Evolutionary conservation across 2,113 vertebrate species (phyloP), one percentile per base, ranked within the genome.

Genomic region (Elephantulus edwardii): DNA sequence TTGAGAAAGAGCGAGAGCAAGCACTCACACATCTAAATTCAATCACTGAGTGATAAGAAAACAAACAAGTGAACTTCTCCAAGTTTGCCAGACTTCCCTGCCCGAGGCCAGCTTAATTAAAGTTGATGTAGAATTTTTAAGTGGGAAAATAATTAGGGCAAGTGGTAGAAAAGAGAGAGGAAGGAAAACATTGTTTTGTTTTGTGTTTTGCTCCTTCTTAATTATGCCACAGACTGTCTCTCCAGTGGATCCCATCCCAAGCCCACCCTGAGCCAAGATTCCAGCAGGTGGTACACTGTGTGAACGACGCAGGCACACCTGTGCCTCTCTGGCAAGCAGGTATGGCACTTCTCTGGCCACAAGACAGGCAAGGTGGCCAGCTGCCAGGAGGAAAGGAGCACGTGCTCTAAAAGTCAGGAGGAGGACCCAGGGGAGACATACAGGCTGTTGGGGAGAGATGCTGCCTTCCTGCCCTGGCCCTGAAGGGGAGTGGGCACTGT

Each of bases 141-240:
- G 92, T 38, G 74, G 94, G 91, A 58, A 91, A 82, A 87, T 76
- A 95, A 96, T 96, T 93, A 96, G 96, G 96, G 90, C 95, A 95
- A 92, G 83, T 93, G 90, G 93, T 80, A 94, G 90, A 93, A 94
- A 96, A 93, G 74, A 64, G 4, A 35, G 71, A 77, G 62, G 90
- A 86, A 95, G 79, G 80, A 95, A 96, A 95, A 96, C 93, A 92
- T 71, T 80, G 80, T 76, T 44, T 17, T 79, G 46, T 96, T 93
- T 94, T 95, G 92, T 91, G 60, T 94, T 94, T 92, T 89, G 91
- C 88, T 95, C 92, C 72, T 58, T 91, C 88, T 90, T 79, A 58
- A 83, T 92, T 93, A 5, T 72, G 87, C 81, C 72, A 81, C 88
- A 76, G 28, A 83, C 91, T 95, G 96, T 83, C 86, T 94, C 13